Conservation (phyloP, 2,113 vertebrate genomes). For the Glaucidium brasilianum region DNA sequence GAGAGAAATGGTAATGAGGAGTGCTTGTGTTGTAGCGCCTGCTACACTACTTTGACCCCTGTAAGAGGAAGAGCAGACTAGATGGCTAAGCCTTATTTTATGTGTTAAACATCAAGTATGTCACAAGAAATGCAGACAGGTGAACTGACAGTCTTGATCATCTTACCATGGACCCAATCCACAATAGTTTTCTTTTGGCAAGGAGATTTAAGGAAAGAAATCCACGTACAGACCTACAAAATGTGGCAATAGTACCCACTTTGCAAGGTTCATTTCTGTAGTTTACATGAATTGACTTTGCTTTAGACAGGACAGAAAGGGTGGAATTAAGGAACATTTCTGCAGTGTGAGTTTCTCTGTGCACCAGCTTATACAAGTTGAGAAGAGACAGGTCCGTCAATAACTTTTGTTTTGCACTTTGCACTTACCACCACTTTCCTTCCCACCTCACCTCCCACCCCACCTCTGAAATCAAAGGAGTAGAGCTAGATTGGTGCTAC, state of each 20-base stretch:
- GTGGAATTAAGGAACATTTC: neutral
- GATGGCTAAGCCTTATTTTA: neutral
- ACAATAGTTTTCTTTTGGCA: neutral
- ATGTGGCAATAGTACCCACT: neutral
- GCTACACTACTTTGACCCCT: neutral
- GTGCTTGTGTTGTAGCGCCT: neutral
- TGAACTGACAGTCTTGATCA: neutral
- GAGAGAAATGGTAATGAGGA: neutral
- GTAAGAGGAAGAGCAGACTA: neutral
- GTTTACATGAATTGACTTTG: neutral
- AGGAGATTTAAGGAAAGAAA: neutral
- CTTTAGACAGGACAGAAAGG: neutral
- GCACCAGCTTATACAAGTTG: neutral
- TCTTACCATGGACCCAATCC: neutral
- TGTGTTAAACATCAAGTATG: fast-evolving
- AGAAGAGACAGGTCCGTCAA: neutral
- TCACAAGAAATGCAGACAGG: neutral
- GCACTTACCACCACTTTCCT: neutral
- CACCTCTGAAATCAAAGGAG: neutral
- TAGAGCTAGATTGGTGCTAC: neutral
- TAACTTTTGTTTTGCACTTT: neutral
- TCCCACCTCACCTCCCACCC: fast-evolving
- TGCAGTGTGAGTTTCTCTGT: fast-evolving
- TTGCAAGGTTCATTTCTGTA: neutral
- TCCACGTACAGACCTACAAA: neutral